A percentile compares a stretch with the other conserved stretches of the same genome.
phyloP scores from a whole-genome alignment of 2,113 vertebrate species.

The Serilophus lunatus region DNA sequence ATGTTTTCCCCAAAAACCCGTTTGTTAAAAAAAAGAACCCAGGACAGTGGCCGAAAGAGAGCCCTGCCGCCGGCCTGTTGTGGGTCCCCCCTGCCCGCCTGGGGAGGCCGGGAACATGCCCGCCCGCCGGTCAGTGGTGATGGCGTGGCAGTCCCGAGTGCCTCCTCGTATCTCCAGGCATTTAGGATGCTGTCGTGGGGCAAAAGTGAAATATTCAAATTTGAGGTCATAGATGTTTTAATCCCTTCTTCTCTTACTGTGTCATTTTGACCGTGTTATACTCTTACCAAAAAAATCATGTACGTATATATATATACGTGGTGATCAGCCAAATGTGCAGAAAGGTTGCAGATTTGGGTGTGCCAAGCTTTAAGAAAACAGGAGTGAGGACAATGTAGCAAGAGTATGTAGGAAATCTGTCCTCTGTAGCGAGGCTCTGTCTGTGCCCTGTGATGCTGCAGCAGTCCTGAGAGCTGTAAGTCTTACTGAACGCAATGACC shows the following conservation, averaged over 20 bases:
- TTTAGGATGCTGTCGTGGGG: neutral
- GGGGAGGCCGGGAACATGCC: neutral
- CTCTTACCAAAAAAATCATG: too few relatives aligned
- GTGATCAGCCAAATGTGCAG: neutral
- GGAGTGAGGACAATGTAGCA: neutral
- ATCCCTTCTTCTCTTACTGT: neutral
- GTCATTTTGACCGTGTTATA: neutral
- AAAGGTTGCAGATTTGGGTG: neutral
- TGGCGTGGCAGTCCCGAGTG: neutral
- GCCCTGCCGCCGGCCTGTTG: neutral
- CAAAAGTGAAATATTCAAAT: neutral
- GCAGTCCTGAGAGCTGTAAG: neutral
- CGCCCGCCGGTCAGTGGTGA: neutral
- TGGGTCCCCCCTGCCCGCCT: neutral
- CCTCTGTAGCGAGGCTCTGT: neutral
- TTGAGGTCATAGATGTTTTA: neutral
- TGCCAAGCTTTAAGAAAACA: neutral
- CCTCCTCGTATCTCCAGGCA: fast-evolving
- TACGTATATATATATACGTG: fast-evolving
- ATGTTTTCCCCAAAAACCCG: neutral
- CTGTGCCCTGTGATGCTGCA: neutral
- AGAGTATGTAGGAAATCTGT: too few relatives aligned
- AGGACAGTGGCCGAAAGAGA: neutral
- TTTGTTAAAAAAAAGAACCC: neutral
- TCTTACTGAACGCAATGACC: neutral